Evolutionary conservation across 2,113 vertebrate genomes (phyloP).

Genomic region (Oreochromis spilurus): DNA sequence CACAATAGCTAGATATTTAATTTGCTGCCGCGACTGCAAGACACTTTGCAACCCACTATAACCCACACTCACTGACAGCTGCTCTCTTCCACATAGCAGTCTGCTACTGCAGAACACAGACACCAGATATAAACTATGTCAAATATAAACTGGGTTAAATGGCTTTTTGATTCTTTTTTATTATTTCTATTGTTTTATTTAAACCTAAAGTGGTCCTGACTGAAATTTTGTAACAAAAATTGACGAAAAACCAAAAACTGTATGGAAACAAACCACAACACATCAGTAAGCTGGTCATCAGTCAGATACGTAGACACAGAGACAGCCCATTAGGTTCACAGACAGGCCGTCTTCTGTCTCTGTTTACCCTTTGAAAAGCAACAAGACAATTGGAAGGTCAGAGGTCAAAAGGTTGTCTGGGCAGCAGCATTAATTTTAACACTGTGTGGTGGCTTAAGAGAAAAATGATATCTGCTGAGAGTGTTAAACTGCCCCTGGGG

Average conservation of each 20-base stretch:
- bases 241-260: background rate
- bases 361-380: conserved; percentile 39
- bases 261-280: background rate
- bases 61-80: background rate
- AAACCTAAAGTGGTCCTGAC: background rate
- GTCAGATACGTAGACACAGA: background rate
- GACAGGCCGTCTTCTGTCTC: conserved; percentile 35
- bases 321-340: conserved; percentile 2
- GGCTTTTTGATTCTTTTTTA: background rate
- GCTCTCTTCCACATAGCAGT: background rate
- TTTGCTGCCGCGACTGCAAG: background rate
- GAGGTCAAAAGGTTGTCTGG: conserved; percentile 46
- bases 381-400: conserved; percentile 50
- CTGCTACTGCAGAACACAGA: background rate
- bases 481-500: conserved; percentile 39
- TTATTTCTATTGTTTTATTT: background rate
- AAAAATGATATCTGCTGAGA: conserved; percentile 34
- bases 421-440: conserved; percentile 37
- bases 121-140: background rate
- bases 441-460: conserved; percentile 41
- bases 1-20: background rate
- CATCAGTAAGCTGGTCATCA: background rate
- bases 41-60: background rate
- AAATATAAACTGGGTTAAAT: background rate
- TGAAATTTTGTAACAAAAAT: rapidly evolving